Conservation (phyloP, 2,888 invertebrate species). For the Tupiocoris notatus region DNA sequence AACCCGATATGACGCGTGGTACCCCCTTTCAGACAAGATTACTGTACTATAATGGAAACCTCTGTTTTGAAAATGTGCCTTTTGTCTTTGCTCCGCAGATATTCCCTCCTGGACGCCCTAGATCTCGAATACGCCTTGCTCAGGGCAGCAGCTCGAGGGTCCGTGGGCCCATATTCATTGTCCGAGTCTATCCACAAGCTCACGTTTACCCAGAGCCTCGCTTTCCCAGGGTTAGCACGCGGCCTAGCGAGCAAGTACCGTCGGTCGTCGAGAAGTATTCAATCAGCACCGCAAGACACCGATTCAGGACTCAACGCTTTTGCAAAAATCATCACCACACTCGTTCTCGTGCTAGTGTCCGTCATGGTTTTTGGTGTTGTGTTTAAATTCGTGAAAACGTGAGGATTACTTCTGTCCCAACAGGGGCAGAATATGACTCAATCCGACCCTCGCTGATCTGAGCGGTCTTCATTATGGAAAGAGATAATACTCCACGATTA, state of each 20-base stretch:
- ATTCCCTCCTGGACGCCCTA: constrained; percentile 69
- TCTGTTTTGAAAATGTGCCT: neutral
- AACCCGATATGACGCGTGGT: too few species aligned
- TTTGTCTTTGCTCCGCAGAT: constrained; percentile 53
- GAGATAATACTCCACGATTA: too few species aligned
- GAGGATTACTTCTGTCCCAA: constrained; percentile 73
- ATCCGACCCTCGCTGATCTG: neutral
- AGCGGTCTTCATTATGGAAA: neutral
- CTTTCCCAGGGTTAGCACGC: constrained; percentile 69
- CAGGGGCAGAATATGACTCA: constrained; percentile 39
- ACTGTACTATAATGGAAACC: neutral
- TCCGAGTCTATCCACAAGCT: constrained; percentile 71
- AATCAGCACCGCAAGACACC: constrained; percentile 53
- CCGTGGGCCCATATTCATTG: constrained; percentile 66
- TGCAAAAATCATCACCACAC: constrained; percentile 69
- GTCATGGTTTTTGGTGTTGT: constrained; percentile 71
- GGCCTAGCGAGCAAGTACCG: constrained; percentile 64
- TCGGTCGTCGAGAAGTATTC: constrained; percentile 26
- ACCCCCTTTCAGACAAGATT: too few species aligned
- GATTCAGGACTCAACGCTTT: constrained; percentile 69
- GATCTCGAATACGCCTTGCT: constrained; percentile 69
- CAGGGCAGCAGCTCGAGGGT: constrained; percentile 67
- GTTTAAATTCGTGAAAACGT: constrained; percentile 72
- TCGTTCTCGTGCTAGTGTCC: constrained; percentile 67
- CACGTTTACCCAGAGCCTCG: constrained; percentile 71